Percentiles rank a stretch among this genome's conserved stretches.
These are phyloP conservation scores for Nephotettix cincticeps DNA, from an alignment of 1,140 invertebrate genomes.

Conservation along the genomic window DNA sequence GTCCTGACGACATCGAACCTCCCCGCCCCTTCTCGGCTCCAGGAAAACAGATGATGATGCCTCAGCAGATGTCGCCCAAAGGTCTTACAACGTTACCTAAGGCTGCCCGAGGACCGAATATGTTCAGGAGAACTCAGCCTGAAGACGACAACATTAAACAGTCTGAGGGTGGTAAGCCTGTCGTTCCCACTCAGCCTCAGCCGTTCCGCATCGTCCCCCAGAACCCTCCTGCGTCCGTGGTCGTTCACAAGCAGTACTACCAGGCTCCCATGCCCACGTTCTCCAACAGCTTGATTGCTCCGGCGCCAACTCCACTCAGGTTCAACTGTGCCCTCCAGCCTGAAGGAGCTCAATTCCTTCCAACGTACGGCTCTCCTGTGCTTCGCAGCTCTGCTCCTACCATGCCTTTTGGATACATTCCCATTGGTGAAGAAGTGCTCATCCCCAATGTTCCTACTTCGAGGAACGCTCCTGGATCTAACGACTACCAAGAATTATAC, in stretches of 20 bases:
- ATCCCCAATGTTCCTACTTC: not conserved
- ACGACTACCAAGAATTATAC: too few species aligned
- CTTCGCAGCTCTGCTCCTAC: not conserved
- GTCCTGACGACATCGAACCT: too few species aligned
- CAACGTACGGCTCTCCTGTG: not conserved
- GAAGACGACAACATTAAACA: not conserved
- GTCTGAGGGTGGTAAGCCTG: not conserved
- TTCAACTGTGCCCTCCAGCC: not conserved
- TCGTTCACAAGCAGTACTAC: not conserved
- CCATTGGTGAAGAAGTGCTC: not conserved
- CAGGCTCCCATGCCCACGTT: not conserved
- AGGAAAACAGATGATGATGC: not conserved
- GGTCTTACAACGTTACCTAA: not conserved
- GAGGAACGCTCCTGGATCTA: too few species aligned
- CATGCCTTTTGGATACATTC: not conserved
- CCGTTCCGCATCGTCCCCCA: not conserved
- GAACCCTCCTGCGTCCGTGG: not conserved
- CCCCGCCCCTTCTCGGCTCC: not conserved
- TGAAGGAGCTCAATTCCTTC: not conserved
- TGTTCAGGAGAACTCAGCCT: too few species aligned
- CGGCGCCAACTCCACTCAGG: not conserved
- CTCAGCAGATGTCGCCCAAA: not conserved
- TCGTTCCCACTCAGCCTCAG: not conserved
- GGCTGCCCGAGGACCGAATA: not conserved
- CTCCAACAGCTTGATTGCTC: not conserved